Evolutionary conservation across 2,797 vertebrate species (phyloP).

Genomic region (Rhincodon typus): DNA sequence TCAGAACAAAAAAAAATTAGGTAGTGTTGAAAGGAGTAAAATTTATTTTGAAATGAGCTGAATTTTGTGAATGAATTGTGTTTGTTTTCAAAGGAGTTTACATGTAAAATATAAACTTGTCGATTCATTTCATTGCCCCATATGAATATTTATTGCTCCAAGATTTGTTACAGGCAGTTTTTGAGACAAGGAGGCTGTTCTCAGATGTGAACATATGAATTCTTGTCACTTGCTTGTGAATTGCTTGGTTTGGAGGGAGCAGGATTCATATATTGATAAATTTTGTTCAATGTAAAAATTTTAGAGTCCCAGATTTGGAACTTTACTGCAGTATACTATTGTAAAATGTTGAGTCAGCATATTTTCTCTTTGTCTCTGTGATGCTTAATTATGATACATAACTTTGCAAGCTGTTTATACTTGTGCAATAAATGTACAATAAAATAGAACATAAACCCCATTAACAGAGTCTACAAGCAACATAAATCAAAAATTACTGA

Average conservation of each 20-base stretch:
- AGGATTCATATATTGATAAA: not conserved
- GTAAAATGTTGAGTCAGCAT: not conserved
- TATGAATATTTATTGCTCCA: not conserved
- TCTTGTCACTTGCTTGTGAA: not conserved
- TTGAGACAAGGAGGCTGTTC: not conserved
- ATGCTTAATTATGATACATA: not conserved
- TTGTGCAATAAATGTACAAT: not conserved
- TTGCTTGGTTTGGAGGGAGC: not conserved
- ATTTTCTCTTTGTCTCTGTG: not conserved
- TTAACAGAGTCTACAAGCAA: not conserved
- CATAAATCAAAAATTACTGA: not conserved
- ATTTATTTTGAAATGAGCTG: not conserved
- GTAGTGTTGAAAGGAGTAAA: not conserved
- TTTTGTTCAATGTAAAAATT: not conserved
- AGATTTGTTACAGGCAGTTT: not conserved
- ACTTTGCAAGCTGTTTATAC: not conserved
- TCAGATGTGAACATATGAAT: not conserved
- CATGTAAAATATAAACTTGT: not conserved
- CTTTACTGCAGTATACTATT: not conserved
- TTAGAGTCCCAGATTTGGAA: not conserved
- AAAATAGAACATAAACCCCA: not conserved
- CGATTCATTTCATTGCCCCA: not conserved
- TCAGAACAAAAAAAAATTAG: not conserved
- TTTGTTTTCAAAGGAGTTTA: not conserved
- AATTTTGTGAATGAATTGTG: not conserved